Conservation (phyloP, 2,113 vertebrate genomes). For the Dromiciops gliroides region DNA sequence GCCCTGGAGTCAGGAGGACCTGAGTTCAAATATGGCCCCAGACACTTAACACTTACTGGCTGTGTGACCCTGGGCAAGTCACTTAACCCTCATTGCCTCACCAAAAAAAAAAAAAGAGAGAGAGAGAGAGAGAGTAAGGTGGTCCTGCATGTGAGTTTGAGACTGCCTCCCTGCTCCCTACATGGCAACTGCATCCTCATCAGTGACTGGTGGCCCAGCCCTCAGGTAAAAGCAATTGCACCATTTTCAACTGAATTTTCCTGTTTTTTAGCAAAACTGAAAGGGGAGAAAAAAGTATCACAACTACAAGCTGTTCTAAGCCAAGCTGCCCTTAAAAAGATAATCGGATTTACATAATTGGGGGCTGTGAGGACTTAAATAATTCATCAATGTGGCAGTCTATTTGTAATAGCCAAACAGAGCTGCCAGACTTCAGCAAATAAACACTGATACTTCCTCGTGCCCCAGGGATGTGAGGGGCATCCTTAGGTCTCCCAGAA, state of each 20-base stretch:
- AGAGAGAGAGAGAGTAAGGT: too few relatives aligned
- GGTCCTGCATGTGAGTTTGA: not conserved
- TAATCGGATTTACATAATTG: conserved; percentile 87
- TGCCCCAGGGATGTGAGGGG: conserved; percentile 45
- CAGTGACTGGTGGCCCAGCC: not conserved
- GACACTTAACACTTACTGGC: too few relatives aligned
- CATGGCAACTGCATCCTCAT: not conserved
- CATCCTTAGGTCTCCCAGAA: not conserved
- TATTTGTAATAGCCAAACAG: conserved; percentile 76
- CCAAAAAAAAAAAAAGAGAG: too few relatives aligned
- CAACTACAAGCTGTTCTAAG: conserved; percentile 83
- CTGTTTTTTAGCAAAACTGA: conserved; percentile 64
- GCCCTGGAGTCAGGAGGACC: too few relatives aligned
- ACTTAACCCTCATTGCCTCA: too few relatives aligned
- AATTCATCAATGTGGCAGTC: conserved; percentile 78
- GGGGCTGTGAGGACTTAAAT: conserved; percentile 82
- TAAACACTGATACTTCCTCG: conserved; percentile 50
- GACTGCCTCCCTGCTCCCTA: not conserved
- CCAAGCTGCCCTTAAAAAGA: conserved; percentile 85
- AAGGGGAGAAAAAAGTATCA: conserved; percentile 77
- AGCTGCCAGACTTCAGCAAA: conserved; percentile 68
- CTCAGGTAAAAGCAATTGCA: conserved; percentile 57
- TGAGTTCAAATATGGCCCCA: too few relatives aligned
- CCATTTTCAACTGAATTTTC: conserved; percentile 76
- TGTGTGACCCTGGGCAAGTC: too few relatives aligned